phyloP scores from a whole-genome alignment of 2,888 invertebrate genomes.

The Trissolcus brochymenae region DNA sequence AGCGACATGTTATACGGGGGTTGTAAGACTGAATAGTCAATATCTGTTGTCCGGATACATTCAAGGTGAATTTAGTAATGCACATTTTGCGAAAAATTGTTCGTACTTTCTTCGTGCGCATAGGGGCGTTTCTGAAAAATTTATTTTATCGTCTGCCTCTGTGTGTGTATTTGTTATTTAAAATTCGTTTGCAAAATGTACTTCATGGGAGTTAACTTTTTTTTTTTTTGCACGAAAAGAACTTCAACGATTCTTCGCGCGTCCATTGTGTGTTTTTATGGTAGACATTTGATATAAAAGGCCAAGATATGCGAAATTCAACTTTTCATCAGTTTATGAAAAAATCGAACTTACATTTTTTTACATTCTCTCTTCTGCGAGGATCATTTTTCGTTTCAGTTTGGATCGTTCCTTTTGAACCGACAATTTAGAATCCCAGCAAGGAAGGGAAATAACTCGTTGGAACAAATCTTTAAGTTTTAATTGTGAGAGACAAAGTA shows the following conservation, averaged over 20 bases:
- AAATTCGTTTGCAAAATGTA: constrained; percentile 2
- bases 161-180: constrained; percentile 4
- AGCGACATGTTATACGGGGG: constrained; percentile 36
- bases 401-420: no score
- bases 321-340: no score
- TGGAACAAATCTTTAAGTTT: constrained; percentile 38
- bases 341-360: no score
- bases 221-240: no score
- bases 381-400: no score
- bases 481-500: constrained; percentile 43
- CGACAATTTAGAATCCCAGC: constrained; percentile 8
- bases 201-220: neutral
- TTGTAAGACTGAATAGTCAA: constrained; percentile 53
- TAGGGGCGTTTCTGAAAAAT: constrained; percentile 18
- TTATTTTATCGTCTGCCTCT: constrained; percentile 1
- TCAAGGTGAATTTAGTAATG: constrained; percentile 43
- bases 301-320: no score
- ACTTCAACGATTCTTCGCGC: no score
- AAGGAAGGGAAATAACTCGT: constrained; percentile 17
- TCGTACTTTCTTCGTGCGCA: constrained; percentile 21
- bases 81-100: constrained; percentile 34
- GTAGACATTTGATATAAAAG: no score
- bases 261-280: no score
- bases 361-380: no score
- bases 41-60: constrained; percentile 48